Evolutionary conservation across 2,113 vertebrate genomes (phyloP), one percentile per base, ranked within the genome.

Genomic region (Trichomycterus rosablanca): DNA sequence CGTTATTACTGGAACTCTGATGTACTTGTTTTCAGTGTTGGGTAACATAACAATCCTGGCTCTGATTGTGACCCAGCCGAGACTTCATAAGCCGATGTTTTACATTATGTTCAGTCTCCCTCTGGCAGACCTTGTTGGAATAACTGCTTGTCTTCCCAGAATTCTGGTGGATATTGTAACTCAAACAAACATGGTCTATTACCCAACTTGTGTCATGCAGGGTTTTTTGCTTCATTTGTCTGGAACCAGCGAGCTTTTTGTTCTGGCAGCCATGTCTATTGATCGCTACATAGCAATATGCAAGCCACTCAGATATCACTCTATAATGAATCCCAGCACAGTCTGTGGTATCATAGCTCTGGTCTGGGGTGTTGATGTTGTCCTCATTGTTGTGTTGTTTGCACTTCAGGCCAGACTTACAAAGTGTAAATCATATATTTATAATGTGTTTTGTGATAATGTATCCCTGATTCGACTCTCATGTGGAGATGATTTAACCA

Each of bases 321-420:
- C 69, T 23, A 67, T 67, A 10, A 72, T 72, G 64, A 24, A 53
- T 11, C 45, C 60, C 22, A 19, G n/a, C 8, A 66, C 67, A 37
- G 49, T 34, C 3, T 43, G 8, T 62, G 12, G 70, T 5, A 73
- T 88, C 1, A 62, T 85, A 7, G 24, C 39, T 23, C 49, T 83
- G 45, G 58, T 23, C 10, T 60, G 58, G 58, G 45, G 58, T 8
- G 12, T 49, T 39, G 58, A 71, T n/a, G 5, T 74, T 45, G 39
- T 6, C 7, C 23, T 74, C 9, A 30, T 71, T 20, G 4, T 50
- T 14, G 51, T 51, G 9, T 39, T 74, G 12, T 67, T 71, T 43
- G 23, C 45, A 1, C 65, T 74, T 44, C 64, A 68, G 7, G n/a
- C 69, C 2, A 60, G 73, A 71, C 2, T 66, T 14, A 58, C 14